Evolutionary conservation across 2,113 vertebrate species (phyloP), one percentile per base, ranked within the genome.

Genomic region (Alexandromys fortis): DNA sequence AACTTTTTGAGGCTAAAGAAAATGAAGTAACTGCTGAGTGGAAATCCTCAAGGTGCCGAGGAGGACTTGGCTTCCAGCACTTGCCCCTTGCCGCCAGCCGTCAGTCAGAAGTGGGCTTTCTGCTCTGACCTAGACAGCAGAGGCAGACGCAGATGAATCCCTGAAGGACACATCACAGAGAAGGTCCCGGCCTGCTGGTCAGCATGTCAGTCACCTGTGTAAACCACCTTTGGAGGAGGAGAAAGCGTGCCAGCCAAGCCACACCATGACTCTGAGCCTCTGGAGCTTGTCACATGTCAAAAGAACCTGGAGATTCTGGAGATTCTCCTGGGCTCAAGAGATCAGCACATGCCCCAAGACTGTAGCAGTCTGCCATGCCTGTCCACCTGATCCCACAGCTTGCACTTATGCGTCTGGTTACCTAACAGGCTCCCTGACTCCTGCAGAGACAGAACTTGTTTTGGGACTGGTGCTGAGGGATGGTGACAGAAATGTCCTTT

Each of bases 71-170:
- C 95, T 94, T 92, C 17, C 94, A 6, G 92, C 76, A 90, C 95
- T 83, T 68, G 1, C 6, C 95, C 93, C 67, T 61, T 92, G 89
- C 97, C 96, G 86, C 95, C 97, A 97, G 47, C 82, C 77, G 35
- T 78, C 75, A 91, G 94, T 97, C 97, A 95, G 86, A 38, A 52
- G 49, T 28, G 10, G 42, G 28, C 72, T 89, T 77, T 90, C 88
- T 28, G 6, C 61, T 49, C 89, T 92, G 72, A 92, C 47, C 45
- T 58, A 68, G 35, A 38, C 16, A 30, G 11, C 1, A 9, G 76
- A n/a, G 55, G 58, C 79, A 35, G 49, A 89, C 73, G 89, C 87
- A 26, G n/a, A 1, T 9, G 70, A 19, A 28, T 45, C 63, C 30
- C 55, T 21, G 73, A 35, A 86, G 70, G 63, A 72, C 2, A 2